Evolutionary conservation across 2,888 invertebrate genomes (phyloP), one percentile per base, ranked within the genome.

Genomic region (Scaptomyza tumidula): DNA sequence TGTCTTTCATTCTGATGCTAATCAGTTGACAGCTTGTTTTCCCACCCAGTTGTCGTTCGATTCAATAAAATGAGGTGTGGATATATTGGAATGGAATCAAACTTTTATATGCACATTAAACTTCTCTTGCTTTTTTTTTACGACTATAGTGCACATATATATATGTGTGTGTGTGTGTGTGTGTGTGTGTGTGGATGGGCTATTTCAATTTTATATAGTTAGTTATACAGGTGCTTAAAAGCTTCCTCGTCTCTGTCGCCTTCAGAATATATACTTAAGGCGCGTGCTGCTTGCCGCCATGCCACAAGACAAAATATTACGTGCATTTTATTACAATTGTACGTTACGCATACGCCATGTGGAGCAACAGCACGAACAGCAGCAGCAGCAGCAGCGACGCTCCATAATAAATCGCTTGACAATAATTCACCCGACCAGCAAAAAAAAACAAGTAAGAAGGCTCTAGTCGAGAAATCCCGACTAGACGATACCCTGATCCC

Each of bases 301-400:
- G 39, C 54, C 31, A 44, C 45, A 27, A 48, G 56, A 65, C 67
- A 63, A 62, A 75, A 78, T 75, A 81, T 63, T 48, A 64, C 62
- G 56, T 73, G 67, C 69, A 78, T 60, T 78, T 78, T 82, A 68
- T 70, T 72, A 79, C 86, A 83, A 86, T 84, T 71, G 66, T 71
- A 16, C 79, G 84, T 86, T 86, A 83, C 83, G 85, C 89, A 83
- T 88, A 83, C 83, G 87, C 85, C 89, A 77, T 84, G 89, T 83
- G 89, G 66, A 55, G 54, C 79, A 27, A 44, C 41, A 39, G 33
- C 29, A 53, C 49, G n/a, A 29, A 24, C 57, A 53, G 29, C 29
- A 33, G 10, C 39, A 35, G n/a, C 1, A 37, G n/a, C 37, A 33
- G 44, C 64, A 65, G 52, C 45, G 53, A 49, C 59, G 50, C 59